These are phyloP conservation scores for Porites divaricata DNA, from an alignment of 92 coral and sea anemone species.

Conservation along the genomic window DNA sequence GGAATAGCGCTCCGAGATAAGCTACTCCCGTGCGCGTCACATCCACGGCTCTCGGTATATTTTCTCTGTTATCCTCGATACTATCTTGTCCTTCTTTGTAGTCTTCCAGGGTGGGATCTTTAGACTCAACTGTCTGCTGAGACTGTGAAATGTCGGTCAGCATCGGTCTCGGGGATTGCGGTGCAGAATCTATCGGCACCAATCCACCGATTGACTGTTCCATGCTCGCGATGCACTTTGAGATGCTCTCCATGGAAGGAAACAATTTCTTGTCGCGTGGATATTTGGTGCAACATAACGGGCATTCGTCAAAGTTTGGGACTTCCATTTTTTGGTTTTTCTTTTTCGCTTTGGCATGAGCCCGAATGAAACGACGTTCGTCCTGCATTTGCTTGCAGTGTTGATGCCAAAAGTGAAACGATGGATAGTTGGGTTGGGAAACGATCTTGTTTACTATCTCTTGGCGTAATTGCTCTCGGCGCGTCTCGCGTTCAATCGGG, in stretches of 20 bases:
- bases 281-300: slow-evolving; percentile 2
- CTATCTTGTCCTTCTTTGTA: not conserved
- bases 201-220: not conserved
- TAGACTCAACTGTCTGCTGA: not conserved
- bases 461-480: not conserved
- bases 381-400: slow-evolving; percentile 2
- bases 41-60: not conserved
- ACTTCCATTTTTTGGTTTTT: not conserved
- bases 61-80: not conserved
- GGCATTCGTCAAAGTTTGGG: not conserved
- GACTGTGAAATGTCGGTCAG: not conserved
- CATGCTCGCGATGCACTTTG: not conserved
- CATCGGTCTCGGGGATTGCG: not conserved
- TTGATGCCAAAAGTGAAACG: slow-evolving; percentile 18
- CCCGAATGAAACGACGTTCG: not conserved
- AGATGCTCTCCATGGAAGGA: not conserved
- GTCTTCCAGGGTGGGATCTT: not conserved
- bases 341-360: not conserved
- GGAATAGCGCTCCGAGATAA: not conserved
- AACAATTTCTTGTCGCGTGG: not conserved
- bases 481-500: not conserved
- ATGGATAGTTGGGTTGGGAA: not conserved
- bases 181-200: not conserved
- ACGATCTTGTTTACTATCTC: not conserved
- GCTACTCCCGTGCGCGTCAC: not conserved